Evolutionary conservation across 1,140 invertebrate species (phyloP).

Genomic region (Triops cancriformis): DNA sequence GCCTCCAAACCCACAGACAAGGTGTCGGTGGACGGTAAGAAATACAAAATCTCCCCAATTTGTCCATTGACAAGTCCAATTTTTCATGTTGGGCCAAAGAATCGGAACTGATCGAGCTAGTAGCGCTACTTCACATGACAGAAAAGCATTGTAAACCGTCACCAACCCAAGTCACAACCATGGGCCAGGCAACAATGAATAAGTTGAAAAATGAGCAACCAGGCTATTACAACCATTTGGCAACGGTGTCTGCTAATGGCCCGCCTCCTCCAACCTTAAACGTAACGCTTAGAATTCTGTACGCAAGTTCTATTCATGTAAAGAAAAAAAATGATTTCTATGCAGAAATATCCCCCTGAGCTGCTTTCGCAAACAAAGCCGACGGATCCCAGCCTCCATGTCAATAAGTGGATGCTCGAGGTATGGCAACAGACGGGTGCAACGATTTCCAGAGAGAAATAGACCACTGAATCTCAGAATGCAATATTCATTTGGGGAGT

Average conservation of each 20-base stretch:
- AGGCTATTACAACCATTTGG: neutral
- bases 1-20: neutral
- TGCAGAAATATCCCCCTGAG: neutral
- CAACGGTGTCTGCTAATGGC: neutral
- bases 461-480: neutral
- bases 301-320: neutral
- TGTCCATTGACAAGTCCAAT: neutral
- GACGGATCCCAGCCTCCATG: neutral
- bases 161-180: neutral
- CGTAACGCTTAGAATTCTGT: neutral
- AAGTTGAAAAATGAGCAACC: neutral
- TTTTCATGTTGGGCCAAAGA: neutral
- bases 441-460: neutral
- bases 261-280: neutral
- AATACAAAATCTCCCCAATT: neutral
- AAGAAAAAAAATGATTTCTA: neutral
- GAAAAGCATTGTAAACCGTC: conserved; percentile 4
- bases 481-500: neutral
- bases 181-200: neutral
- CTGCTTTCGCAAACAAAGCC: conserved; percentile 1
- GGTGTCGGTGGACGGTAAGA: neutral
- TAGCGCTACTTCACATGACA: neutral
- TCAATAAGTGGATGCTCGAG: conserved; percentile 13
- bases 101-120: neutral
- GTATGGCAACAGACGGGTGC: neutral